A percentile compares a stretch with the other conserved stretches of the same genome.
Evolutionary conservation across 2,888 invertebrate genomes (phyloP).

Genomic region (Melangyna quadrimaculata): DNA sequence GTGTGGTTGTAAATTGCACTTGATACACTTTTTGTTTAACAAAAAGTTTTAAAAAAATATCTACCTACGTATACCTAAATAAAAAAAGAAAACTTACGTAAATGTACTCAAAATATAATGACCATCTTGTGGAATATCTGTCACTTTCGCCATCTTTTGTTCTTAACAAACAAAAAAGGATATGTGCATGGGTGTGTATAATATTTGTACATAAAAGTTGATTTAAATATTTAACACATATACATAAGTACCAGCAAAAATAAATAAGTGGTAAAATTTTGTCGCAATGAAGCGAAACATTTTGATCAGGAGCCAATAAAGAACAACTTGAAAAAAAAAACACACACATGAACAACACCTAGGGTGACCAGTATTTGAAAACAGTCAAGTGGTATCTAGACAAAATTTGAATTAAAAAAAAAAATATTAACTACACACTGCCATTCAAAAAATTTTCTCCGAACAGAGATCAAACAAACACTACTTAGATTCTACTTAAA

Average conservation of each 20-base stretch:
- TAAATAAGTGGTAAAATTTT: conserved; percentile 32
- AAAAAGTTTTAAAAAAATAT: neutral
- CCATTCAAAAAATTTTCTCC: too few relatives aligned
- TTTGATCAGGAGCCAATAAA: conserved; percentile 16
- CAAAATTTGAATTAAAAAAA: too few relatives aligned
- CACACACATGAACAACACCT: neutral
- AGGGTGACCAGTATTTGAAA: neutral
- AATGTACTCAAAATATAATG: conserved; percentile 42
- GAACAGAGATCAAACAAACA: too few relatives aligned
- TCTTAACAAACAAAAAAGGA: neutral
- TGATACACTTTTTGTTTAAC: conserved; percentile 15
- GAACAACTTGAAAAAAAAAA: conserved; percentile 3
- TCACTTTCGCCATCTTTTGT: conserved; percentile 28
- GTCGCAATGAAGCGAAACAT: conserved; percentile 53
- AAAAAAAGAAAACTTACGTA: conserved; percentile 29
- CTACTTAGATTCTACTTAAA: too few relatives aligned
- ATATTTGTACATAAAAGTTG: neutral
- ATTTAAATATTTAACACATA: neutral
- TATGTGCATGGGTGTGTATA: neutral
- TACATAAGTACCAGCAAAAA: neutral
- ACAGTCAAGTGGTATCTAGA: too few relatives aligned
- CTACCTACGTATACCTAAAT: too few relatives aligned
- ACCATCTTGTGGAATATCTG: conserved; percentile 28
- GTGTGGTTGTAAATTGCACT: conserved; percentile 34
- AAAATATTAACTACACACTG: neutral